These are phyloP conservation scores for Xiphorhynchus elegans DNA, from an alignment of 2,113 vertebrate species.

Conservation along the genomic window DNA sequence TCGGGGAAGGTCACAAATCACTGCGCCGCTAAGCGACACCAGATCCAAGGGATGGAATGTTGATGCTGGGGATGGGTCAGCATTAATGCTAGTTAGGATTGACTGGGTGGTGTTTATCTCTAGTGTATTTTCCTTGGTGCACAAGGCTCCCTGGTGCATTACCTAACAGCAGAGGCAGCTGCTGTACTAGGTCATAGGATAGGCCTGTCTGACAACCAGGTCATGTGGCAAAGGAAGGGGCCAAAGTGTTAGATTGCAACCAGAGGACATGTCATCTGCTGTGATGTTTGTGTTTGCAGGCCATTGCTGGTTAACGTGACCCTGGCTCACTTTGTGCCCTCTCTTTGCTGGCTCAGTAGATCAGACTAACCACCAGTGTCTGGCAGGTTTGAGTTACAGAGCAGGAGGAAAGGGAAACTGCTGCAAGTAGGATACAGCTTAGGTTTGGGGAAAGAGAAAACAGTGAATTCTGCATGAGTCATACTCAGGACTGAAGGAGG, in stretches of 20 bases:
- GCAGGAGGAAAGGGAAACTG: background rate
- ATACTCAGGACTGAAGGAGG: background rate
- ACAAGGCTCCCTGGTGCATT: fast-evolving
- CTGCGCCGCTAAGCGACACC: background rate
- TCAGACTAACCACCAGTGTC: background rate
- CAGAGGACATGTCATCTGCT: background rate
- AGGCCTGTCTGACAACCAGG: background rate
- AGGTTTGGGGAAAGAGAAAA: background rate
- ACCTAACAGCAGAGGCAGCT: background rate
- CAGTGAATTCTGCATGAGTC: background rate
- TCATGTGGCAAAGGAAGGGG: background rate
- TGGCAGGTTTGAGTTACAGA: background rate
- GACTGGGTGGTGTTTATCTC: fast-evolving
- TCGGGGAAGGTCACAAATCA: background rate
- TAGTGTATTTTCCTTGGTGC: background rate
- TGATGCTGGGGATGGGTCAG: background rate
- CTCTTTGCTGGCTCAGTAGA: background rate
- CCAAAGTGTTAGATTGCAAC: constrained; percentile 38
- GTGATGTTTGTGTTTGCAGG: background rate
- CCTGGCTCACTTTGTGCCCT: background rate
- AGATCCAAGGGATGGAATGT: background rate
- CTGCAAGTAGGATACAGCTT: background rate
- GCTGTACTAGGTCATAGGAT: background rate
- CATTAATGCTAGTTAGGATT: background rate
- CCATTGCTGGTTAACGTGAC: background rate